phyloP scores from a whole-genome alignment of 2,888 invertebrate species.

The Aspidiotus destructor region DNA sequence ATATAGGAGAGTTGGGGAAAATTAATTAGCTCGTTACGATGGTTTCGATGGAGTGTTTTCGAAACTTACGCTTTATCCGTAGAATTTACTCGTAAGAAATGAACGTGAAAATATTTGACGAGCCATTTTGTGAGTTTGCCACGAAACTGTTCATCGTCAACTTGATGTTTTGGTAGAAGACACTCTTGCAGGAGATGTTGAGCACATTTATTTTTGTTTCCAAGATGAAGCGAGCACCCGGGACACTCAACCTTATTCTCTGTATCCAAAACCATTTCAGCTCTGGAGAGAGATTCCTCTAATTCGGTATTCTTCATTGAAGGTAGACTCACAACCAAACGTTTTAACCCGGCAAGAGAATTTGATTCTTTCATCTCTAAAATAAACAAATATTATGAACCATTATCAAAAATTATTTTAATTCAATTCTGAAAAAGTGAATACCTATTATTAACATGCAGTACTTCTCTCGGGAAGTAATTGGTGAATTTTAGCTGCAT shows the following conservation, averaged over 20 bases:
- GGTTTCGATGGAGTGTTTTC: not conserved
- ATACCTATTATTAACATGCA: no score
- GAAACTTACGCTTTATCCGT: not conserved
- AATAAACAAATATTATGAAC: no score
- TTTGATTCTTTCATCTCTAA: no score
- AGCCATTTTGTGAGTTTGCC: not conserved
- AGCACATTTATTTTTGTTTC: conserved; percentile 5
- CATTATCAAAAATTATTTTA: no score
- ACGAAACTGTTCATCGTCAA: not conserved
- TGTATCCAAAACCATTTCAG: not conserved
- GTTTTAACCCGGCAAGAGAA: no score
- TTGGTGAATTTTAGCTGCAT: no score
- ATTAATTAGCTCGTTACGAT: no score
- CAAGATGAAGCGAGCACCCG: not conserved
- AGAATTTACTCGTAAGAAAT: no score
- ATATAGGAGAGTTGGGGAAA: not conserved
- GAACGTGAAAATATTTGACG: not conserved
- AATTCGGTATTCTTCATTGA: not conserved
- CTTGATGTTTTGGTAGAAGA: not conserved
- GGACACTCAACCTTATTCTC: not conserved
- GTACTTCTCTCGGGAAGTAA: no score
- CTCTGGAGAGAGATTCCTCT: not conserved
- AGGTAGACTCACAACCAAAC: no score
- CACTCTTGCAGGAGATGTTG: conserved; percentile 5
- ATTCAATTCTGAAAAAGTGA: no score